Evolutionary conservation across 2,888 invertebrate genomes (phyloP).

Genomic region (Holacanthella duospinosa): DNA sequence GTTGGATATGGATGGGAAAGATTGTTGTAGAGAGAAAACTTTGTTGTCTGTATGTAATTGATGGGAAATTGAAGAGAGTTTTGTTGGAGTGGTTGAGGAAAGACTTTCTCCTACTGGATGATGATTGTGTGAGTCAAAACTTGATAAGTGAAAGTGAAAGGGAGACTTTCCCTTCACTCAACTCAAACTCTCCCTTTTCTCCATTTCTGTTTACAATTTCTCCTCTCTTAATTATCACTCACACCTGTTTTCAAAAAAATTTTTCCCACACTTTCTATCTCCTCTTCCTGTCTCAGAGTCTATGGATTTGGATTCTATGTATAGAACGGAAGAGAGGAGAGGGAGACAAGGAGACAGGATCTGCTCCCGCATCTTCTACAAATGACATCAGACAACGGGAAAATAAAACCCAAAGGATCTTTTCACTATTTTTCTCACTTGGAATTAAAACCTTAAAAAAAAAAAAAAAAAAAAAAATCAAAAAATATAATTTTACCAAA

Average conservation of each 20-base stretch:
- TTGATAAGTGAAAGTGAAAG: neutral
- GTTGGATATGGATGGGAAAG: too few relatives aligned
- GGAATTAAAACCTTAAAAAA: too few relatives aligned
- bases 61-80: too few relatives aligned
- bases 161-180: neutral
- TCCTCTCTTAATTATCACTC: slow-evolving; percentile 38
- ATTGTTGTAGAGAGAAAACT: too few relatives aligned
- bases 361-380: neutral
- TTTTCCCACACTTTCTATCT: slow-evolving; percentile 38
- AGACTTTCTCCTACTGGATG: too few relatives aligned
- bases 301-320: neutral
- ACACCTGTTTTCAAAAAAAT: slow-evolving; percentile 37
- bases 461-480: too few relatives aligned
- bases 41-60: too few relatives aligned
- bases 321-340: neutral
- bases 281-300: slow-evolving; percentile 8
- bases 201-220: slow-evolving; percentile 19
- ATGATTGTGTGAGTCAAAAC: too few relatives aligned
- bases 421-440: too few relatives aligned
- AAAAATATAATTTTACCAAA: too few relatives aligned
- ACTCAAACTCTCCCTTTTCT: neutral
- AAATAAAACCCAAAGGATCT: neutral
- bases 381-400: neutral
- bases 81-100: too few relatives aligned
- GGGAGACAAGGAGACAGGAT: neutral